Conservation (phyloP, 2,797 vertebrate genomes). For the Pangasius sanitwongsei region DNA sequence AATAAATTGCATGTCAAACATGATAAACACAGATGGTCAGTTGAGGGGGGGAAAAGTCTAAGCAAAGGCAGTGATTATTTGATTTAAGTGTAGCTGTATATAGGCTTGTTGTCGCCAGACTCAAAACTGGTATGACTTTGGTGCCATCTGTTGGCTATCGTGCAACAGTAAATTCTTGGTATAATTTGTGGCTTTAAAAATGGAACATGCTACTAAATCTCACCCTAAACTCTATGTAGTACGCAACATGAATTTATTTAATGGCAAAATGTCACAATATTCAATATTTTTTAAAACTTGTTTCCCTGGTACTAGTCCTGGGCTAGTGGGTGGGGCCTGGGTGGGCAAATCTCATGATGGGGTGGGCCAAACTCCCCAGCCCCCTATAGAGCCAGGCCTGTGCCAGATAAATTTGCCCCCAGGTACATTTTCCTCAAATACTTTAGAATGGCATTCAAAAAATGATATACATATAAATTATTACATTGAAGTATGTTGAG, state of each 20-base stretch:
- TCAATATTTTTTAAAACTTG: neutral
- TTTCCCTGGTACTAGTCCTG: neutral
- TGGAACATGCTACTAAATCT: neutral
- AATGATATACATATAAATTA: no score
- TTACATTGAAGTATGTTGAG: no score
- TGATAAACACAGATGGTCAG: neutral
- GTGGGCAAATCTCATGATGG: neutral
- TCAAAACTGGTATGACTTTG: neutral
- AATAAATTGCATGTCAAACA: neutral
- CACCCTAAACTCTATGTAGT: neutral
- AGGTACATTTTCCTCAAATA: no score
- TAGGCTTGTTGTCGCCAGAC: neutral
- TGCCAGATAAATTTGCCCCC: no score
- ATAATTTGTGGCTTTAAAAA: neutral
- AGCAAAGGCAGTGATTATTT: neutral
- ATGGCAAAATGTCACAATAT: neutral
- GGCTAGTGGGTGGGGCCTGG: neutral
- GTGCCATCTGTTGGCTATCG: conserved; percentile 21
- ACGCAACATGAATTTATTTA: neutral
- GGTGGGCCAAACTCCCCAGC: neutral
- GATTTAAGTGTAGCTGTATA: neutral
- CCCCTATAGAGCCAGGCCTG: no score
- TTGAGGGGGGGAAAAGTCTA: neutral
- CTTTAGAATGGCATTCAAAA: no score
- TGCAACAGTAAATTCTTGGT: neutral